A percentile compares a stretch with the other conserved stretches of the same genome.
Conservation (phyloP, 2,113 vertebrate genomes). For the Danionella cerebrum region DNA sequence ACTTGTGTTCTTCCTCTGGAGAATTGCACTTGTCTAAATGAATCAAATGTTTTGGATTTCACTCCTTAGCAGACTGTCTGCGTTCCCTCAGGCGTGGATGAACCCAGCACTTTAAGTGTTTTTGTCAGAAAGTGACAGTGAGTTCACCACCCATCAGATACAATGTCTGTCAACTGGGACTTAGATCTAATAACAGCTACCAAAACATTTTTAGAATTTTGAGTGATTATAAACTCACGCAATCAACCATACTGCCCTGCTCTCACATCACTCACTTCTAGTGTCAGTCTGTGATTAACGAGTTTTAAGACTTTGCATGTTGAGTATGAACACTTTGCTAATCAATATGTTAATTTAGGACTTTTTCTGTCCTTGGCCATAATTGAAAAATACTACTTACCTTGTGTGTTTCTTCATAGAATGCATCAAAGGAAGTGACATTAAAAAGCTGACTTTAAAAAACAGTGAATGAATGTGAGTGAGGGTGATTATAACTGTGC, state of each 20-base stretch:
- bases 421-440: neutral
- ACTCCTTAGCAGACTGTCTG: conserved; percentile 20
- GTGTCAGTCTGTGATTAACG: no score
- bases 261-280: neutral
- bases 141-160: conserved; percentile 8
- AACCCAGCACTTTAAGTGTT: conserved; percentile 31
- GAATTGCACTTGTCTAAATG: conserved; percentile 42
- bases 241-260: neutral
- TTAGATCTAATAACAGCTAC: neutral
- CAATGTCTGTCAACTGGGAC: conserved; percentile 32
- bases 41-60: conserved; percentile 47
- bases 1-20: conserved; percentile 1
- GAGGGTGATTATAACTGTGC: neutral
- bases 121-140: conserved; percentile 34
- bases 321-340: no score
- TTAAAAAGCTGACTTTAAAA: neutral
- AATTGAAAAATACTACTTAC: neutral
- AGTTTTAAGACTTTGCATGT: no score
- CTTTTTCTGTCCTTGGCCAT: no score
- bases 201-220: neutral
- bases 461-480: neutral
- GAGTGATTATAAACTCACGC: neutral
- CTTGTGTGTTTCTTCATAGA: neutral
- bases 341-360: no score
- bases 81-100: conserved; percentile 24